Base-by-base conservation (phyloP, 2,113 vertebrate species). In the Helogale parvula region DNA sequence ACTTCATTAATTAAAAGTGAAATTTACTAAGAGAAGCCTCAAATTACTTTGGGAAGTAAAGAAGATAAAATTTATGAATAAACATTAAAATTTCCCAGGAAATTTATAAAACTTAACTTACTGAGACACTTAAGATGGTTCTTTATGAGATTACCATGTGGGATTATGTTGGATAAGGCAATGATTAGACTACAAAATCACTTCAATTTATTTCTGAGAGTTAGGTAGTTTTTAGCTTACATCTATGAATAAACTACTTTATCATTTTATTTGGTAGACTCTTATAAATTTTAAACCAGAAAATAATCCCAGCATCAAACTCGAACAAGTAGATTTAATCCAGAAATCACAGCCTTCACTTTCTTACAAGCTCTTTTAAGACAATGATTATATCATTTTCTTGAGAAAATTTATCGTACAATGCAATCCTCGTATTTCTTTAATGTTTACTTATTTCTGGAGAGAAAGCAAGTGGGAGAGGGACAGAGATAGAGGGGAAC, bases 201-300 rank as follows among this genome's bases (percentile, higher is more conserved):
- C 47, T 52, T 83, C 17, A 66, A 23, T 57, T 90, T 77, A 65
- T n/a, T 82, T 88, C 29, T 13, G 19, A 13, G 5, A 85, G n/a
- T 88, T 72, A n/a, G 29, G 1, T 19, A 35, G 45, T n/a, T 88
- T 95, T 84, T 47, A 65, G 27, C 16, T 86, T 69, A 29, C 5
- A 35, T 54, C 19, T 68, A 57, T 72, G 63, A 89, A 71, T 1
- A 66, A 45, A 45, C 23, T 69, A 82, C 38, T 81, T 96, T 83
- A 74, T 16, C 10, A 81, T 41, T 65, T 47, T 69, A 60, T 71
- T 82, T 84, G 13, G 27, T 47, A 90, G 16, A 77, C 2, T 65
- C 88, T 94, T 81, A 47, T 11, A 90, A 90, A 38, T 74, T 90
- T 96, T 92, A 93, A 97, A 77, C 19, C 33, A 77, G 57, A 96